Percentiles rank a stretch among this genome's conserved stretches.
Evolutionary conservation across 1,140 invertebrate species (phyloP).

Genomic region (Copidosoma floridanum): DNA sequence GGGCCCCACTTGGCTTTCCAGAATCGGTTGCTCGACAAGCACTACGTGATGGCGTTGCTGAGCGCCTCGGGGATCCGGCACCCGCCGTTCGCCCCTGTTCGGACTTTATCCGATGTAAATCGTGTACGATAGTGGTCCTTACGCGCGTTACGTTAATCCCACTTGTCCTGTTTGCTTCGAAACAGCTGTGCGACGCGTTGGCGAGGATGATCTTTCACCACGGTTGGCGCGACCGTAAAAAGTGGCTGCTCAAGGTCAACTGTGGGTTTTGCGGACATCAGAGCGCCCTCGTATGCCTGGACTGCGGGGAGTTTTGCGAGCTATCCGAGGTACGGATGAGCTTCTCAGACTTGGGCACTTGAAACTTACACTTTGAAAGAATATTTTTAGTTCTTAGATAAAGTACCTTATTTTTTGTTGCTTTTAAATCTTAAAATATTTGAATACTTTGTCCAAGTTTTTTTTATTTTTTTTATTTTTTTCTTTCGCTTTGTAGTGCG

Average conservation of each 20-base stretch:
- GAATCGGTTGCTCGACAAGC: constrained; percentile 28
- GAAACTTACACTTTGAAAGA: too few species aligned
- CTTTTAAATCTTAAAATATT: too few species aligned
- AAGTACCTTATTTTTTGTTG: too few species aligned
- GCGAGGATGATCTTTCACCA: constrained; percentile 21
- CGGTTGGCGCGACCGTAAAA: background rate
- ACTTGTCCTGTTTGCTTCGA: too few species aligned
- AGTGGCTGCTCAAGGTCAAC: constrained; percentile 35
- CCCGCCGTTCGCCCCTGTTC: constrained; percentile 24
- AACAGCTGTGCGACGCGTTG: constrained; percentile 26
- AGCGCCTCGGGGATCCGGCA: constrained; percentile 17
- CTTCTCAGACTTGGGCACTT: too few species aligned
- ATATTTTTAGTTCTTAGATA: too few species aligned
- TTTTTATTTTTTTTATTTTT: too few species aligned
- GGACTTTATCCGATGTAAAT: constrained; percentile 29
- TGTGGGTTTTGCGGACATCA: constrained; percentile 30
- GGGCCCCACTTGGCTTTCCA: constrained; percentile 30
- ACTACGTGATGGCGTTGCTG: constrained; percentile 26
- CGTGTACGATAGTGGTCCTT: too few species aligned
- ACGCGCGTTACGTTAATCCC: too few species aligned
- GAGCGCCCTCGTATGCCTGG: constrained; percentile 22
- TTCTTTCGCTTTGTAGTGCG: too few species aligned
- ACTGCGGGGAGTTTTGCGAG: background rate
- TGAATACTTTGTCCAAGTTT: too few species aligned
- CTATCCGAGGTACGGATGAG: too few species aligned